Evolutionary conservation across 2,888 invertebrate species (phyloP), one percentile per base, ranked within the genome.

Genomic region (Anagyrus pseudococci): DNA sequence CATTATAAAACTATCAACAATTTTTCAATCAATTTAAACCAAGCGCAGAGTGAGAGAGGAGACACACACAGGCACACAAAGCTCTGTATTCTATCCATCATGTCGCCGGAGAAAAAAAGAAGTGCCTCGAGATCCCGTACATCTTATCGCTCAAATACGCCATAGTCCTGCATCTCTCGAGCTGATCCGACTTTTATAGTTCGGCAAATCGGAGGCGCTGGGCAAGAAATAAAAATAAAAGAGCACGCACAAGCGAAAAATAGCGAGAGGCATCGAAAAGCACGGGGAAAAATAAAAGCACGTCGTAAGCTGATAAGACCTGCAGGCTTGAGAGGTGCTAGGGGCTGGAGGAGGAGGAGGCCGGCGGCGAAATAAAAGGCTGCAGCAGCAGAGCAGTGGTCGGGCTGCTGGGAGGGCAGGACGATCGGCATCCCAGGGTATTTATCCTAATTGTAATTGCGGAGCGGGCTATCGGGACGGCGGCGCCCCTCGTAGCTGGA

Each of bases 391-490:
- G 50, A 20, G 41, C 47, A 33, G n/a, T 33, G 47, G 56, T 33
- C 25, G 44, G 60, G 57, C 23, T 52, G 49, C 43, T 22, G 44
- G 33, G 25, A 43, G 57, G n/a, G 41, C 37, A 22, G 19, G 20
- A 26, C 44, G 33, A 47, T 52, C 43, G 48, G 56, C 62, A 54
- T 66, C 66, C 58, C 57, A 58, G 54, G 60, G 68, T 67, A 67
- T 69, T 68, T 69, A 68, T 64, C 65, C 69, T 68, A 68, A 69
- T 69, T 64, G 67, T 68, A 69, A 68, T 67, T 66, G 67, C 49
- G 40, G 61, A 53, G 46, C 48, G 25, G 19, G 26, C 22, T 19
- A 2, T 4, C 1, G 29, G 29, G 10, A 7, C 29, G 29, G 29
- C 29, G 4, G 3, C 33, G 4, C 8, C 15, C 33, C 33, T 37